Evolutionary conservation across 1,140 invertebrate genomes (phyloP).

Genomic region (Paraescarpia echinospica): DNA sequence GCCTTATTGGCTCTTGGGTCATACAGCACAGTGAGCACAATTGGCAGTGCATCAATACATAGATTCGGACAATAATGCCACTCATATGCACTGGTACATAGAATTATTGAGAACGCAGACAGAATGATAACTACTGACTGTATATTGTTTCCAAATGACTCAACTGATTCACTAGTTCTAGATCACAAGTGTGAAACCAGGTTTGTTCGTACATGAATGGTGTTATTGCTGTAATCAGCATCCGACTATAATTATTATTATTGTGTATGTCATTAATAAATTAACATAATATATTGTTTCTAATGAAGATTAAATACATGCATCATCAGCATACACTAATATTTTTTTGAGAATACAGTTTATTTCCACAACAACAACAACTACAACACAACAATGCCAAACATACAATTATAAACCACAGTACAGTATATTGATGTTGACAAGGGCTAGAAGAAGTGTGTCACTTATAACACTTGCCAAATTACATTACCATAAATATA

Average conservation of each 20-base stretch:
- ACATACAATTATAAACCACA: too few relatives aligned
- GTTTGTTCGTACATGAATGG: neutral
- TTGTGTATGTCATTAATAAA: too few relatives aligned
- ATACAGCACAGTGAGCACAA: neutral
- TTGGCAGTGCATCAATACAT: neutral
- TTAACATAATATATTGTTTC: too few relatives aligned
- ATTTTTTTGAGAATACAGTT: too few relatives aligned
- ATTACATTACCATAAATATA: too few relatives aligned
- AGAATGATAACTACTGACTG: neutral
- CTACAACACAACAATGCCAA: too few relatives aligned
- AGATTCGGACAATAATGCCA: neutral
- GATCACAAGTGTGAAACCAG: neutral
- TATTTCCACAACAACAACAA: too few relatives aligned
- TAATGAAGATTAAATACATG: too few relatives aligned
- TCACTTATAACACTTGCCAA: too few relatives aligned
- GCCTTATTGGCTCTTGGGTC: neutral
- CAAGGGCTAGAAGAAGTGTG: too few relatives aligned
- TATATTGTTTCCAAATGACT: neutral
- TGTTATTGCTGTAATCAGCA: neutral
- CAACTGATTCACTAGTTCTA: neutral
- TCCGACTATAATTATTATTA: neutral
- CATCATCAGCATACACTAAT: too few relatives aligned
- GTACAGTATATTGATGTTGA: too few relatives aligned
- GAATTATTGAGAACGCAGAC: neutral
- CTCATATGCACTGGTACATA: neutral